phyloP scores from a whole-genome alignment of 2,113 vertebrate species.

The Coturnix japonica region DNA sequence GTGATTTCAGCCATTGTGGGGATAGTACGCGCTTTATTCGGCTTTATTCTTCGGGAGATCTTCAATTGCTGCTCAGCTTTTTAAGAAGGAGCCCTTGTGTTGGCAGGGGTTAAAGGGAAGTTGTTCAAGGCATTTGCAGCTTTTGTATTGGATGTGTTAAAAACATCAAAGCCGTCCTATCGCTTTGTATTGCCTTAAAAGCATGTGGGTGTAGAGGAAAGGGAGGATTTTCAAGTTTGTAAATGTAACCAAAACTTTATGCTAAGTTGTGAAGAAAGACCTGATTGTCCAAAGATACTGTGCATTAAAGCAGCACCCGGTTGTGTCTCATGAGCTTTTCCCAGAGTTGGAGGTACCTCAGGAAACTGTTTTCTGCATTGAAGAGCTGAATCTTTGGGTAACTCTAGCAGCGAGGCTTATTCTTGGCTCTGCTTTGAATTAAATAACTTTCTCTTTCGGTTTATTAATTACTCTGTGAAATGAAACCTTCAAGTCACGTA shows the following conservation, averaged over 20 bases:
- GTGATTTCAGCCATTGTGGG: background rate
- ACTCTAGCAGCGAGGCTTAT: background rate
- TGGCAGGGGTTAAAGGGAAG: background rate
- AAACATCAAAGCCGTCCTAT: conserved; percentile 25
- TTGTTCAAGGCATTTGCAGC: background rate
- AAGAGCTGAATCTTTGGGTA: background rate
- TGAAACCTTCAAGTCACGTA: background rate
- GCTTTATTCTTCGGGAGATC: background rate
- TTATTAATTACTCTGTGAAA: background rate
- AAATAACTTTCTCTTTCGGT: background rate
- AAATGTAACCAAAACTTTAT: conserved; percentile 47
- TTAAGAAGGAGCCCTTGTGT: background rate
- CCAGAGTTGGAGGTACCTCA: background rate
- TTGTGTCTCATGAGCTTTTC: background rate
- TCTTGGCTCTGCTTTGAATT: background rate
- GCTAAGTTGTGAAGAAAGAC: conserved; percentile 37
- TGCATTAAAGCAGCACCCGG: background rate
- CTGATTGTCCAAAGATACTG: conserved; percentile 10
- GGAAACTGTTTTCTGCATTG: background rate
- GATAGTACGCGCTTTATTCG: fast-evolving
- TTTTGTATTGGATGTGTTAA: conserved; percentile 1
- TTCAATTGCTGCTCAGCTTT: background rate
- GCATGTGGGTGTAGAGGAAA: conserved; percentile 52
- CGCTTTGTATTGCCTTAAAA: background rate
- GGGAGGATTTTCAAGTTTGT: conserved; percentile 60